phyloP scores from a whole-genome alignment of 2,113 vertebrate species.

The Oncorhynchus masou region DNA sequence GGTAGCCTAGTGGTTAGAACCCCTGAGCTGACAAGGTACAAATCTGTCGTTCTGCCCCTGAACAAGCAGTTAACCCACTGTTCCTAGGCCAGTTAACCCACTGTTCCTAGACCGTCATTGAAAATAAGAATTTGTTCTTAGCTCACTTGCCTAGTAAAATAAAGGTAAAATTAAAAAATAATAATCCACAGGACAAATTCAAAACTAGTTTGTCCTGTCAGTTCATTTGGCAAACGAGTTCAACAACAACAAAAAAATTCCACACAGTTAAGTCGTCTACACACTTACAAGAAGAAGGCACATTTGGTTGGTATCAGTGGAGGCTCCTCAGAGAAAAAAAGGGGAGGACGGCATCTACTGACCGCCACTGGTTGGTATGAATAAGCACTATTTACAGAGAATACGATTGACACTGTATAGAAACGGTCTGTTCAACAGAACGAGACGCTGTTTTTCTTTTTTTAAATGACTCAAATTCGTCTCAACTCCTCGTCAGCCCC shows the following conservation, averaged over 20 bases:
- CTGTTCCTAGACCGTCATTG: no score
- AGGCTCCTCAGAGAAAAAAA: no score
- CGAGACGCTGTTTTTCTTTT: not conserved
- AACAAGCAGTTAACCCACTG: no score
- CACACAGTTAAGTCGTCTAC: conserved; percentile 32
- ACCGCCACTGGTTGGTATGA: conserved; percentile 31
- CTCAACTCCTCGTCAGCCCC: conserved; percentile 8
- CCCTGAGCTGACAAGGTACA: no score
- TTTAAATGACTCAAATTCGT: conserved; percentile 15
- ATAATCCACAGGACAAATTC: not conserved
- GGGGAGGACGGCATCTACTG: no score
- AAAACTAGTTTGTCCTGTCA: not conserved
- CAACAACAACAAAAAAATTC: conserved; percentile 24
- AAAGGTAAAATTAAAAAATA: no score
- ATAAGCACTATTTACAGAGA: conserved; percentile 61
- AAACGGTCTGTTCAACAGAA: not conserved
- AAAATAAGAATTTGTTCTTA: no score
- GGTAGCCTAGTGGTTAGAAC: no score
- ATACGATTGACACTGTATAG: conserved; percentile 15
- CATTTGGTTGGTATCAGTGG: conserved; percentile 31
- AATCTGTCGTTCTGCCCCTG: no score
- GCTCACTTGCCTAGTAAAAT: no score
- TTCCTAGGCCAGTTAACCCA: no score
- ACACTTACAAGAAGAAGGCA: conserved; percentile 53
- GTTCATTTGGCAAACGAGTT: conserved; percentile 45